A percentile compares a stretch with the other conserved stretches of the same genome.
phyloP scores from a whole-genome alignment of 2,113 vertebrate species.

The Heteronetta atricapilla region DNA sequence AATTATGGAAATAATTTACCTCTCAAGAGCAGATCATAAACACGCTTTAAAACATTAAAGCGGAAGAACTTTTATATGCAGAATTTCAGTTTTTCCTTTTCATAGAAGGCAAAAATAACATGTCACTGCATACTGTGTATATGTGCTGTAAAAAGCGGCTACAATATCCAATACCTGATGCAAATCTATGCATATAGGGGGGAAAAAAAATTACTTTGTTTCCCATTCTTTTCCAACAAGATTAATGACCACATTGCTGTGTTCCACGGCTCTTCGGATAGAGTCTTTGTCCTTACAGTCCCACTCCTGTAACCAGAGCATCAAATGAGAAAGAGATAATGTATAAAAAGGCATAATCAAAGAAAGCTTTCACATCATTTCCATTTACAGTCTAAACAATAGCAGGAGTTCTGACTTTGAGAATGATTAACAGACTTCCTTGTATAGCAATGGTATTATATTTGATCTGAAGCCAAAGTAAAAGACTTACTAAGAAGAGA shows the following conservation, averaged over 20 bases:
- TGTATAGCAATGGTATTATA: not conserved
- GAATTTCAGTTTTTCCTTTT: not conserved
- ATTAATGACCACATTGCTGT: conserved; percentile 95
- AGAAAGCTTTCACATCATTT: not conserved
- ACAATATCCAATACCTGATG: not conserved
- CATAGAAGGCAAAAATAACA: not conserved
- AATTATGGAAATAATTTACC: not conserved
- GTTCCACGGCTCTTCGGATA: conserved; percentile 83
- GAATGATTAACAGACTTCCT: not conserved
- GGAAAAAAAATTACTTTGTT: conserved; percentile 82
- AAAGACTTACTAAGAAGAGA: conserved; percentile 86
- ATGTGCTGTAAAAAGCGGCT: not conserved
- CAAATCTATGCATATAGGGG: not conserved
- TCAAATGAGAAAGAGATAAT: not conserved
- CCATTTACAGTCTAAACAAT: not conserved
- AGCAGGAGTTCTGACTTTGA: not conserved
- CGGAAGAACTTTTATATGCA: not conserved
- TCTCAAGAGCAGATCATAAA: not conserved
- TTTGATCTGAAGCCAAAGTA: not conserved
- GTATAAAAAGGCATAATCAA: not conserved
- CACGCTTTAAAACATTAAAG: not conserved
- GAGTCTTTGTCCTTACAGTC: conserved; percentile 86
- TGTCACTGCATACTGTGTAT: not conserved
- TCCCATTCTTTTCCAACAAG: conserved; percentile 94
- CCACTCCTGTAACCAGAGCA: conserved; percentile 86